Evolutionary conservation across 2,888 invertebrate species (phyloP), one percentile per base, ranked within the genome.

Genomic region (Thera britannica): DNA sequence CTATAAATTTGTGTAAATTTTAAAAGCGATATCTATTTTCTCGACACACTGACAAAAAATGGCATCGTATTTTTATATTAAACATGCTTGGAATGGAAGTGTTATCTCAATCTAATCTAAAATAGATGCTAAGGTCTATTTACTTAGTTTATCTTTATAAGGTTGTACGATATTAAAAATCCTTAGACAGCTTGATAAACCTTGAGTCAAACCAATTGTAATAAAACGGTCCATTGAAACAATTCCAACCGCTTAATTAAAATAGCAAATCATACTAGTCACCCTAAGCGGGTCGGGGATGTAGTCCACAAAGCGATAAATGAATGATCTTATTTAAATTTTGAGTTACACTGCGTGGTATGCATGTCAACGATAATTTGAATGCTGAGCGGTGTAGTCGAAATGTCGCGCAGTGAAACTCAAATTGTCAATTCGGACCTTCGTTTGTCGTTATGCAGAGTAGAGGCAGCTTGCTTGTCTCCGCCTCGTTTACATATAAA

Each of bases 401-500:
- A 46, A 3, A 38, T 38, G 6, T 38, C 44, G 44, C 44, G 44
- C 9, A 46, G 55, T 46, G 44, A 9, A 46, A 9, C 44, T 46
- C 7, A 46, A 46, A 46, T 3, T 46, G 44, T 2, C 2, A 46
- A 46, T 9, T 9, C 1, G 9, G 9, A 46, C 44, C 8, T 9
- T 46, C 9, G 8, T 46, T 9, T 38, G 6, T 38, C 38, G 38
- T 38, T 38, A 5, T 38, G 38, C 38, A 38, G 38, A 5, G 44
- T 9, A 9, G 2, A 46, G 9, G 9, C 8, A 9, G 2, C 9
- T 7, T 8, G 46, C 41, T 54, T 41, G 51, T 57, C 49, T 52
- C 62, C 46, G 46, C 41, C 71, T 75, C 72, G 70, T 76, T 79
- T 75, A 70, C 80, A 82, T 81, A 76, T 75, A 80, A 81, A 80